Conservation (phyloP, 2,113 vertebrate species). For the Labeo catla region DNA sequence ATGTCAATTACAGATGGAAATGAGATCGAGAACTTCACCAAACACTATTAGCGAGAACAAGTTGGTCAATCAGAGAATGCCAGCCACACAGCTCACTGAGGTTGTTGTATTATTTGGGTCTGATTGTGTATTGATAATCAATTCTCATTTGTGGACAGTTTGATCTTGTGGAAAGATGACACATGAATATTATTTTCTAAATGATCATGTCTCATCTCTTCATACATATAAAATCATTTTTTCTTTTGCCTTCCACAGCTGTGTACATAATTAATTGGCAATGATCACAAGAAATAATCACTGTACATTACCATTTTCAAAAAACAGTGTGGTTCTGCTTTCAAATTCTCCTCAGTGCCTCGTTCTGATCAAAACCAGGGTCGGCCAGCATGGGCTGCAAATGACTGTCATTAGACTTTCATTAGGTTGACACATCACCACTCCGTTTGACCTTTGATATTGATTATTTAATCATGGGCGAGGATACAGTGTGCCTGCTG, state of each 20-base stretch:
- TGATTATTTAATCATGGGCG: conserved; percentile 54
- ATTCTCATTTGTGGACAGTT: neutral
- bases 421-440: conserved; percentile 60
- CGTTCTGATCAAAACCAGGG: conserved; percentile 57
- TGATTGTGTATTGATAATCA: conserved; percentile 18
- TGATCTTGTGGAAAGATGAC: neutral
- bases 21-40: neutral
- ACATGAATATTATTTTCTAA: neutral
- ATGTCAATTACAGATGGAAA: conserved; percentile 20
- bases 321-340: neutral
- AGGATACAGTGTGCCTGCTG: conserved; percentile 3
- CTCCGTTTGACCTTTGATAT: conserved; percentile 63
- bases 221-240: neutral
- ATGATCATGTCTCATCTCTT: neutral
- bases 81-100: neutral
- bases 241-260: neutral
- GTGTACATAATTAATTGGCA: conserved; percentile 17
- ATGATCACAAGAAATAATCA: neutral
- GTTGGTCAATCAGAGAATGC: neutral
- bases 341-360: conserved; percentile 44
- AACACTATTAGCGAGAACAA: neutral
- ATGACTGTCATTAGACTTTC: conserved; percentile 63
- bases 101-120: neutral
- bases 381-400: conserved; percentile 44
- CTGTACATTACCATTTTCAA: neutral